phyloP scores from a whole-genome alignment of 2,113 vertebrate species.

The Chinchilla lanigera region DNA sequence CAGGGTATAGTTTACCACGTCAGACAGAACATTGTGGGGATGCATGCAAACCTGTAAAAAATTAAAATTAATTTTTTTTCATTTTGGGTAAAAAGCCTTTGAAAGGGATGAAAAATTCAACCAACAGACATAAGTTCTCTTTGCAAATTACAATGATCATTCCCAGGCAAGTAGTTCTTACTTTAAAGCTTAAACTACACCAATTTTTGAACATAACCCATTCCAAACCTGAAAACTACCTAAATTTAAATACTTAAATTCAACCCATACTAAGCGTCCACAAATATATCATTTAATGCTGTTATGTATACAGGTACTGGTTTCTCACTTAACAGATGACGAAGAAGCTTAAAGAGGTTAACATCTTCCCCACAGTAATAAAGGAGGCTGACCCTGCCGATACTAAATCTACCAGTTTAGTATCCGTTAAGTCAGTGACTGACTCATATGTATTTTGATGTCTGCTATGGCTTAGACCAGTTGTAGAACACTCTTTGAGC shows the following conservation, averaged over 20 bases:
- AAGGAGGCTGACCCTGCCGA: neutral
- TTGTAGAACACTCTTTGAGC: neutral
- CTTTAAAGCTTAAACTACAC: constrained; percentile 27
- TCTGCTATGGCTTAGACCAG: neutral
- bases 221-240: constrained; percentile 50
- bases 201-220: constrained; percentile 27
- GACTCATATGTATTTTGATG: neutral
- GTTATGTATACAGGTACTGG: neutral
- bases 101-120: constrained; percentile 39
- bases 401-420: neutral
- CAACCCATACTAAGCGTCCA: neutral
- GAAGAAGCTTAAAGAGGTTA: neutral
- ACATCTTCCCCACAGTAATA: neutral
- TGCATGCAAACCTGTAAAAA: constrained; percentile 96
- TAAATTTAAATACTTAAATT: constrained; percentile 50
- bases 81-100: neutral
- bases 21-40: constrained; percentile 94
- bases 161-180: constrained; percentile 27
- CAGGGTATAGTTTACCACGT: constrained; percentile 97
- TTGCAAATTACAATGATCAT: constrained; percentile 36
- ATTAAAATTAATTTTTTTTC: constrained; percentile 38
- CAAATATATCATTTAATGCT: constrained; percentile 47
- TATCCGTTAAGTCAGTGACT: neutral
- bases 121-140: neutral
- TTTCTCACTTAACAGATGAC: neutral